Evolutionary conservation across 1,140 invertebrate genomes (phyloP).

Genomic region (Sarcophaga bullata): DNA sequence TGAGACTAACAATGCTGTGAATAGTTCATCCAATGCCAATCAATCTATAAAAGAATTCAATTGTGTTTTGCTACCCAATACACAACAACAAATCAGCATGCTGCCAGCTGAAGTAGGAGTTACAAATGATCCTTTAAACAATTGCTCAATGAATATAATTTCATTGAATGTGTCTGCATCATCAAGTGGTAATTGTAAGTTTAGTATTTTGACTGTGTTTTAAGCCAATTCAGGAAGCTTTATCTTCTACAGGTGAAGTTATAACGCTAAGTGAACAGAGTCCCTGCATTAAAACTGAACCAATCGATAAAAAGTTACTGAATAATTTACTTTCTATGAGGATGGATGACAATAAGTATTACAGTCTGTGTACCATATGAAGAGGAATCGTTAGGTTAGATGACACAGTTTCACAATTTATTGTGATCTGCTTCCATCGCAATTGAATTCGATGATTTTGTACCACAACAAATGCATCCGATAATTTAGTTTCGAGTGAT

Average conservation of each 20-base stretch:
- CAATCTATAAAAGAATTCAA: background rate
- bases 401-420: background rate
- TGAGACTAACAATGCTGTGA: background rate
- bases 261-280: background rate
- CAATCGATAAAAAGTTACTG: background rate
- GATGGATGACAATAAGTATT: constrained; percentile 7
- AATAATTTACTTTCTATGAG: background rate
- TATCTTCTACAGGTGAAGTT: background rate
- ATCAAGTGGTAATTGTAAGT: background rate
- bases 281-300: background rate
- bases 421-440: background rate
- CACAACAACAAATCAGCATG: constrained; percentile 3
- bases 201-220: no score
- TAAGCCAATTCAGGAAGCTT: no score
- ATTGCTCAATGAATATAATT: background rate
- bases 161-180: no score
- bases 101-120: background rate
- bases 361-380: background rate
- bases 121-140: background rate
- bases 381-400: background rate
- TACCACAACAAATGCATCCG: background rate
- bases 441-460: background rate
- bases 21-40: background rate
- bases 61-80: background rate
- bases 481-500: background rate